Base-by-base conservation (phyloP, 2,797 vertebrate genomes). In the Holocentrus rufus region DNA sequence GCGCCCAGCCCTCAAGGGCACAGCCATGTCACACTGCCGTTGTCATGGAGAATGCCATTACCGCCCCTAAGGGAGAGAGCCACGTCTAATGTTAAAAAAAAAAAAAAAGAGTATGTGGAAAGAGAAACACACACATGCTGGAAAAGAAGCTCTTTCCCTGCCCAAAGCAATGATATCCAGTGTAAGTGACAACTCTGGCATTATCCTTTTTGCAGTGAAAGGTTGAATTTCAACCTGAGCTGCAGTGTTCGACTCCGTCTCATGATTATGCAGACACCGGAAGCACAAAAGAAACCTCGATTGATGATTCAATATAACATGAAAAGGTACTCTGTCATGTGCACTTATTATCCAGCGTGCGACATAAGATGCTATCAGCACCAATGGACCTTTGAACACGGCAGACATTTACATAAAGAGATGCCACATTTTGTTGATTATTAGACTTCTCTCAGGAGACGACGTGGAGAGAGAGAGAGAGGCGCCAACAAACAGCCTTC, bases 41-140 rank as follows among this genome's bases (percentile, higher is more conserved):
- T 88, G 91, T 90, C 90, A 92, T 90, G 90, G 90, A 91, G 88
- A 92, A 92, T 87, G 89, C 87, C 89, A 92, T 92, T 90, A 92
- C 85, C 67, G 67, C 84, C 91, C 91, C 89, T 80, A 76, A 90
- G 92, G 89, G 85, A 92, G 85, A 86, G 81, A 81, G 78, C 65
- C 67, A 76, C 66, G 77, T 88, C 81, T 67, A 67, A 74, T 49
- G 80, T 81, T 81, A 58, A 49, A 39, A 68, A 67, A 74, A 39
- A 68, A 67, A 74, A 22, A 62, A 46, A 36, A 54, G 72, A 80
- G 64, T 69, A 57, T n/a, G 69, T 49, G 62, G 66, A 78, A 76
- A 70, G 53, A 81, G 60, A 76, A 65, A 69, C 69, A 72, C 63
- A 65, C 70, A 58, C 53, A 68, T 4, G 57, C 50, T 34, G 39